A percentile compares a stretch with the other conserved stretches of the same genome.
Conservation (phyloP, 2,113 vertebrate genomes). For the Plecturocebus donacophilus region DNA sequence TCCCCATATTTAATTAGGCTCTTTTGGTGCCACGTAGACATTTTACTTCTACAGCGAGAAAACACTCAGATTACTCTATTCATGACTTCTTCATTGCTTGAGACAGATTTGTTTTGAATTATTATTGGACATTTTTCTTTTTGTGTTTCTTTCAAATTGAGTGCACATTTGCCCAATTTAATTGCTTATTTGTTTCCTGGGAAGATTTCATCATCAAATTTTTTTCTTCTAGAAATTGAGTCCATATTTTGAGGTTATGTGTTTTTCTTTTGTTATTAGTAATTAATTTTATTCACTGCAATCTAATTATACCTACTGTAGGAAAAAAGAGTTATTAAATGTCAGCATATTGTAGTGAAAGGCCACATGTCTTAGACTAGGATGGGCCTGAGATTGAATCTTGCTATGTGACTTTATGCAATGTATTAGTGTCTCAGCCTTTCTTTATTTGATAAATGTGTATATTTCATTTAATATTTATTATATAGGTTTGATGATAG, state of each 20-base stretch:
- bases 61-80: neutral
- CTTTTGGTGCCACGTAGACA: neutral
- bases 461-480: neutral
- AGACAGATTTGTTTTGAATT: constrained; percentile 53
- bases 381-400: neutral
- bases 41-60: neutral
- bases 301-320: neutral
- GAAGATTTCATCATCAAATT: constrained; percentile 25
- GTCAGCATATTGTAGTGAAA: neutral
- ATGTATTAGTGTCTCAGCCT: neutral
- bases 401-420: neutral
- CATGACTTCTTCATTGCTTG: neutral
- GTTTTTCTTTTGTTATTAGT: constrained; percentile 3
- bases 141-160: constrained; percentile 61
- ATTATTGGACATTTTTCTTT: constrained; percentile 30
- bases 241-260: constrained; percentile 7
- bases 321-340: neutral
- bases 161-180: constrained; percentile 15
- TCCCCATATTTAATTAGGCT: neutral
- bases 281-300: constrained; percentile 9
- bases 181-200: constrained; percentile 54
- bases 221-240: constrained; percentile 34
- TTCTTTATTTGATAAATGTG: neutral
- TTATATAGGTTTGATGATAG: neutral
- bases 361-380: neutral